A percentile compares a stretch with the other conserved stretches of the same genome.
phyloP scores from a whole-genome alignment of 2,797 vertebrate species.

The Jordanella pulchra region DNA sequence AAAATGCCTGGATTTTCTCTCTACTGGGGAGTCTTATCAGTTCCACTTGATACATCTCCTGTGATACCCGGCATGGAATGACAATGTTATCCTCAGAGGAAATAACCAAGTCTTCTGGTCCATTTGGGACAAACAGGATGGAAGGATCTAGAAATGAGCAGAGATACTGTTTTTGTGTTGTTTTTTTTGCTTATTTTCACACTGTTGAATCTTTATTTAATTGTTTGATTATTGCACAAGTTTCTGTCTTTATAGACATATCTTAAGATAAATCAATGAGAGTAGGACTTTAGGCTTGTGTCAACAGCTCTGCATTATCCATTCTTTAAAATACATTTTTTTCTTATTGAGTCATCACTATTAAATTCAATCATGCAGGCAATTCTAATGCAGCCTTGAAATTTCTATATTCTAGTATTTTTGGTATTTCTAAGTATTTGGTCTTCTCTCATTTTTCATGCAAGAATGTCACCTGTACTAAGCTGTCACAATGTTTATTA shows the following conservation, averaged over 20 bases:
- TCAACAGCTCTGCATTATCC: background rate
- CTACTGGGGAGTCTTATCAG: slow-evolving; percentile 75
- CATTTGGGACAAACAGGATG: slow-evolving; percentile 84
- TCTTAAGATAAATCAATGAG: background rate
- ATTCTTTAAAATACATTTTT: background rate
- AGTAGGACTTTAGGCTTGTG: background rate
- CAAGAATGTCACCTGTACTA: background rate
- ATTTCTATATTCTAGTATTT: background rate
- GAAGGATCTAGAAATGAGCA: slow-evolving; percentile 79
- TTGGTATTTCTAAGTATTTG: background rate
- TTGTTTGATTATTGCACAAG: background rate
- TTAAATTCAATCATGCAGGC: background rate
- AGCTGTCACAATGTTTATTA: background rate
- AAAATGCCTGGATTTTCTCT: slow-evolving; percentile 72
- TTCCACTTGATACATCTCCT: slow-evolving; percentile 81
- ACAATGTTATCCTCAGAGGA: slow-evolving; percentile 64
- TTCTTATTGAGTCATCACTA: background rate
- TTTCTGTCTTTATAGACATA: background rate
- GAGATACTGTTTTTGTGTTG: background rate
- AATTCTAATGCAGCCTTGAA: background rate
- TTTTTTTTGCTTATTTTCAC: background rate
- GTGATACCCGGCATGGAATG: slow-evolving; percentile 89
- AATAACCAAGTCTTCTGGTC: slow-evolving; percentile 73
- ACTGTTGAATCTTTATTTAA: background rate
- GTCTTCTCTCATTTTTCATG: background rate